Evolutionary conservation across 2,113 vertebrate species (phyloP).

Genomic region (Syrmaticus mikado): DNA sequence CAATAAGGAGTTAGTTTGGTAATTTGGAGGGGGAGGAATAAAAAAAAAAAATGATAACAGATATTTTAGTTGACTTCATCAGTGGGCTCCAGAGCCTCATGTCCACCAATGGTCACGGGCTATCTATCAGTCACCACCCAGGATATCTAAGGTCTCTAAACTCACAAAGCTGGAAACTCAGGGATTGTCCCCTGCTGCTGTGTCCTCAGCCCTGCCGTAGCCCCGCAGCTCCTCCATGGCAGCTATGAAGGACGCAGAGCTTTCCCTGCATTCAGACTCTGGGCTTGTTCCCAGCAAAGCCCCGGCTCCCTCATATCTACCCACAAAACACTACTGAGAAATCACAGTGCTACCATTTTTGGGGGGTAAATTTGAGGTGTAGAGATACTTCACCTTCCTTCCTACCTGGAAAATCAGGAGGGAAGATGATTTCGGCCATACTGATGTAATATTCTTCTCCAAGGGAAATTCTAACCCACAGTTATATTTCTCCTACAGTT

Average conservation of each 20-base stretch:
- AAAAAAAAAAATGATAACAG: not conserved
- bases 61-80: not conserved
- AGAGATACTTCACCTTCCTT: not conserved
- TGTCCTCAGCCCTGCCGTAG: not conserved
- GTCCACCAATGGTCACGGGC: not conserved
- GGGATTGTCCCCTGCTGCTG: not conserved
- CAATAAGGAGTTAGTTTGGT: not conserved
- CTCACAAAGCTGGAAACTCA: not conserved
- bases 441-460: not conserved
- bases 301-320: not conserved
- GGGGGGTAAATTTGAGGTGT: not conserved
- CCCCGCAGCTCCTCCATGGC: not conserved
- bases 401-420: not conserved
- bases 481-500: not conserved
- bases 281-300: not conserved
- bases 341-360: rapidly evolving
- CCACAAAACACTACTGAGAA: not conserved
- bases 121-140: not conserved
- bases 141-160: not conserved
- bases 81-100: not conserved
- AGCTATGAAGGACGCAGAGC: not conserved
- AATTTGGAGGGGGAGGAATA: not conserved
- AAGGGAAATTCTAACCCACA: not conserved
- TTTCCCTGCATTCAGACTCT: not conserved
- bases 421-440: not conserved